Evolutionary conservation across 2,797 vertebrate genomes (phyloP), one percentile per base, ranked within the genome.

Genomic region (Pelobates cultripes): DNA sequence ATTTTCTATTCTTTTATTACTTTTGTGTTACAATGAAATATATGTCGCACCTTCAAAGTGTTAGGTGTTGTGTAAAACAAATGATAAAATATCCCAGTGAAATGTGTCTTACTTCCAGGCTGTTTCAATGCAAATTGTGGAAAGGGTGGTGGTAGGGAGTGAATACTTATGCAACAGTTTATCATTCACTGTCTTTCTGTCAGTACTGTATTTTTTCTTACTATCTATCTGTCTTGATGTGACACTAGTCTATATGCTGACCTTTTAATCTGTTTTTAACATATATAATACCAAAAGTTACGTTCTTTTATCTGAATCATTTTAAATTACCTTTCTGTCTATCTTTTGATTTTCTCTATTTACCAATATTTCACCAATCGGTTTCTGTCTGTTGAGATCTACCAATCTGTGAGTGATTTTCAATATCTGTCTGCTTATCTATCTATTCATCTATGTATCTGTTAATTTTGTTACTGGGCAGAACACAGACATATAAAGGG

Each of bases 391-490:
- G 28, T 77, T 7, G 75, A 45, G 71, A 63, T 75, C 72, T 75
- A 68, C 73, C 47, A 51, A 15, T 71, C 42, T 73, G 43, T 73
- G 7, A 57, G 14, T 57, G 7, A 55, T 73, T 5, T 40, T n/a
- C 12, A 0, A 10, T 47, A n/a, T 63, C 4, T 63, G 40, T 63
- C 55, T 75, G 51, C 17, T 41, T 51, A 42, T 77, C 43, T 64
- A 55, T 77, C 47, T 70, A 13, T 77, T n/a, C 44, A 70, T 70
- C 75, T 73, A 43, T 69, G 5, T 51, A 57, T 57, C 55, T 57
- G 55, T 12, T 15, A 12, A 64, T 43, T 44, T 74, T 73, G 73
- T 80, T 78, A 73, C 83, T 76, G 68, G 82, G 82, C 72, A 84
- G 82, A 76, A 75, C 72, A 79, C 13, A 8, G 44, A 43, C 43